Evolutionary conservation across 2,797 vertebrate genomes (phyloP), one percentile per base, ranked within the genome.

Genomic region (Dryobates pubescens): DNA sequence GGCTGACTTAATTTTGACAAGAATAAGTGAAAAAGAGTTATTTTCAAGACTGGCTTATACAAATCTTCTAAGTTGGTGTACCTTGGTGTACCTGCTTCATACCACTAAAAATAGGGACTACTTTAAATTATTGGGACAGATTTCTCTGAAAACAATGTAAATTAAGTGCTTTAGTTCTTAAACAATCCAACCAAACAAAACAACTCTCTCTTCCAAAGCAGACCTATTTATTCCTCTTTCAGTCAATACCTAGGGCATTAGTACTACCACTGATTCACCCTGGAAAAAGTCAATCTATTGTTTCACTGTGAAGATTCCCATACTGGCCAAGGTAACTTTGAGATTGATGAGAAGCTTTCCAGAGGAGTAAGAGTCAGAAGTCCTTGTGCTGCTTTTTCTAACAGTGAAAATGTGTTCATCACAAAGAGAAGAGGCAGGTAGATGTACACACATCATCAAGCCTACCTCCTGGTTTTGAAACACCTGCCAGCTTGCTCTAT

Each of bases 161-260:
- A 0, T 43, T 22, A 77, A 68, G n/a, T 23, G 23, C 10, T 79
- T 32, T 32, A 69, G 59, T 69, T 34, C 67, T 81, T 51, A 45
- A 76, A 91, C 69, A 82, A 38, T 4, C 9, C n/a, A 27, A 79
- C 26, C 38, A 82, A 86, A 83, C 34, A 76, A 71, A 82, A 38
- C 22, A 71, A 15, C 34, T 56, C 79, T 56, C 83, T 56, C 51
- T 82, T 86, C 84, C 59, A 77, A 92, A 91, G 47, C 3, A 93
- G 58, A 86, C 32, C 71, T n/a, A n/a, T n/a, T n/a, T n/a, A n/a
- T n/a, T n/a, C n/a, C n/a, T 84, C 72, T 80, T 89, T 80, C 62
- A 90, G 65, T 51, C 53, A 75, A 80, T 63, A 93, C 63, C 56
- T 32, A 67, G 14, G 45, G 57, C 67, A 41, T 67, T 49, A 88